phyloP scores from a whole-genome alignment of 2,113 vertebrate species.

The Pelobates fuscus region DNA sequence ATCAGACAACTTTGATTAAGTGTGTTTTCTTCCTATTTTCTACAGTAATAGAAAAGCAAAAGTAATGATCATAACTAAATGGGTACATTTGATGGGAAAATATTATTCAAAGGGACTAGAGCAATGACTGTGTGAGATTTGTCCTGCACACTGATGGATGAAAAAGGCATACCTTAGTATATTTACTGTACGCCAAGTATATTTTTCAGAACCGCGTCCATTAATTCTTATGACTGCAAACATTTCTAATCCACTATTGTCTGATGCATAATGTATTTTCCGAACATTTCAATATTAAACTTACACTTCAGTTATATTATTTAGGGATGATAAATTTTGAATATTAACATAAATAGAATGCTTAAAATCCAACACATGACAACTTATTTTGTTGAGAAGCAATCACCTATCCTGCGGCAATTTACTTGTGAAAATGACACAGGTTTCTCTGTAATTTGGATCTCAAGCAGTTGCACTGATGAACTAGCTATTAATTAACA shows the following conservation, averaged over 20 bases:
- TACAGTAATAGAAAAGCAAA: slow-evolving; percentile 1
- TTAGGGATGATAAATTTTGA: neutral
- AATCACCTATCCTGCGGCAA: neutral
- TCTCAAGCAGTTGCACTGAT: neutral
- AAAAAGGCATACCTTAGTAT: neutral
- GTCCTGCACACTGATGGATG: neutral
- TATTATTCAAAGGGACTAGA: neutral
- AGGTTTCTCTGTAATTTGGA: slow-evolving; percentile 5
- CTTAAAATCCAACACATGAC: neutral
- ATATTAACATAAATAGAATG: neutral
- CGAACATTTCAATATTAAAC: neutral
- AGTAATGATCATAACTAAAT: neutral
- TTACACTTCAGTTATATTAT: neutral
- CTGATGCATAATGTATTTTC: neutral
- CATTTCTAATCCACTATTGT: neutral
- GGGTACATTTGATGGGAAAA: neutral
- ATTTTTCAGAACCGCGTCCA: neutral
- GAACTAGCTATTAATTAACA: slow-evolving; percentile 18
- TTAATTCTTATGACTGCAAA: neutral
- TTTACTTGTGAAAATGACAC: neutral
- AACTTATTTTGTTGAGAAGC: neutral
- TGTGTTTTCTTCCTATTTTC: neutral
- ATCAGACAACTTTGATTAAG: neutral
- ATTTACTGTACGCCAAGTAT: neutral
- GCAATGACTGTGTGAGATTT: neutral